A percentile compares a stretch with the other conserved stretches of the same genome.
Evolutionary conservation across 2,888 invertebrate species (phyloP).

Genomic region (Dryococelus australis): DNA sequence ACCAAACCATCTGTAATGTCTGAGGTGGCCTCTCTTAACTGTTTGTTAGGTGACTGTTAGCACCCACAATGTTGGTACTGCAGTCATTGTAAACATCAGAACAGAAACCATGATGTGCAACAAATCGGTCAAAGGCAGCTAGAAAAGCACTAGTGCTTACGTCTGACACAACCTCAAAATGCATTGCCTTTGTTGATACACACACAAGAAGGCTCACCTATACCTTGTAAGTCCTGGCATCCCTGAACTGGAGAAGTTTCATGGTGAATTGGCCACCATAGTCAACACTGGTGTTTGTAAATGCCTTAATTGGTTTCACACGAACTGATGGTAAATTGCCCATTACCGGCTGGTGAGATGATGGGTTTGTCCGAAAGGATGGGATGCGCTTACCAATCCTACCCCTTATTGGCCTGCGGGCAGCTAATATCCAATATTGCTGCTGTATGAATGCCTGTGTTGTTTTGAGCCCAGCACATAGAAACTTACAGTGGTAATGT

Average conservation of each 20-base stretch:
- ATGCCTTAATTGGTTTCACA: not conserved
- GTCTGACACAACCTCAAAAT: not conserved
- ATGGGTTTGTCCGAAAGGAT: not conserved
- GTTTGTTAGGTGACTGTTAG: too few relatives aligned
- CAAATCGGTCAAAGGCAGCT: not conserved
- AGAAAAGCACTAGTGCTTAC: not conserved
- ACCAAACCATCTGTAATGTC: too few relatives aligned
- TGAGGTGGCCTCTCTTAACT: too few relatives aligned
- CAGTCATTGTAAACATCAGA: not conserved
- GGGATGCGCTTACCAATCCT: not conserved
- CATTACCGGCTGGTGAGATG: not conserved
- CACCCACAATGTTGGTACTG: not conserved
- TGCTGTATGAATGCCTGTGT: not conserved
- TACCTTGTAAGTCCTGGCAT: not conserved
- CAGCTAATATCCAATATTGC: not conserved
- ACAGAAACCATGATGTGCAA: not conserved
- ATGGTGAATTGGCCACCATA: not conserved
- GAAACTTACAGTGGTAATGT: too few relatives aligned
- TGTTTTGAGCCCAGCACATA: too few relatives aligned
- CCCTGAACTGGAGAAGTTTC: not conserved
- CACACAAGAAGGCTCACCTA: not conserved
- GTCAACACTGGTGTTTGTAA: not conserved
- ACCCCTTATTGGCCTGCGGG: not conserved
- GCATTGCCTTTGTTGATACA: not conserved
- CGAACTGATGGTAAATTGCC: not conserved